Evolutionary conservation across 1,140 invertebrate species (phyloP), one percentile per base, ranked within the genome.

Genomic region (Maconellicoccus hirsutus): DNA sequence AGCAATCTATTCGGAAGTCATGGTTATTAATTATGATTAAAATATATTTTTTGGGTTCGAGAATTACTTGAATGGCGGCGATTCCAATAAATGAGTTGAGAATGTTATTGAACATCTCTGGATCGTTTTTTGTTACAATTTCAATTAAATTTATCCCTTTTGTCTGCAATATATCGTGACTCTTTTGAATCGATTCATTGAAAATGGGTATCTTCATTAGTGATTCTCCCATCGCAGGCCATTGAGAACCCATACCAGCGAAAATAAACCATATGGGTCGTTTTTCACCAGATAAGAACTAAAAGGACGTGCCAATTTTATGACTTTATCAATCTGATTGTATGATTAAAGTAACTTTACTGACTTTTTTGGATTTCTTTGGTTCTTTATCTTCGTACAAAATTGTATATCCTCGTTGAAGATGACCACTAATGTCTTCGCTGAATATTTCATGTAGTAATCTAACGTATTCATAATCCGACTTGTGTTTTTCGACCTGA

Each of bases 41-140:
- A 26, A 26, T 59, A 16, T 19, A 59, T 42, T 59, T 27, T 33
- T 70, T 70, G 70, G n/a, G n/a, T n/a, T n/a, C n/a, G n/a, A n/a
- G n/a, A n/a, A n/a, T 74, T 78, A 89, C 88, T 82, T 93, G 91
- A 72, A 97, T 86, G 22, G 93, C 89, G 70, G 88, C 85, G 75
- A 90, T 91, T 29, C 84, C 84, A 59, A 91, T 82, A 77, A 91
- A 89, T 1, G 85, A 84, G 74, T 88, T 81, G 8, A 87, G 73
- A 25, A 85, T 84, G 73, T 85, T 82, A 19, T 87, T 82, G 75
- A 85, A 84, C 0, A 81, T 83, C 16, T 78, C 78, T n/a, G 84
- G 82, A 73, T 86, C 81, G 1, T 80, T 81, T 27, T 82, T 83
- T 26, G 83, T 83, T 7, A 92, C 74, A 70, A 90, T 81, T 33